Percentiles rank a stretch among this genome's conserved stretches.
Conservation (phyloP, 2,113 vertebrate genomes). For the Psittacus erithacus region DNA sequence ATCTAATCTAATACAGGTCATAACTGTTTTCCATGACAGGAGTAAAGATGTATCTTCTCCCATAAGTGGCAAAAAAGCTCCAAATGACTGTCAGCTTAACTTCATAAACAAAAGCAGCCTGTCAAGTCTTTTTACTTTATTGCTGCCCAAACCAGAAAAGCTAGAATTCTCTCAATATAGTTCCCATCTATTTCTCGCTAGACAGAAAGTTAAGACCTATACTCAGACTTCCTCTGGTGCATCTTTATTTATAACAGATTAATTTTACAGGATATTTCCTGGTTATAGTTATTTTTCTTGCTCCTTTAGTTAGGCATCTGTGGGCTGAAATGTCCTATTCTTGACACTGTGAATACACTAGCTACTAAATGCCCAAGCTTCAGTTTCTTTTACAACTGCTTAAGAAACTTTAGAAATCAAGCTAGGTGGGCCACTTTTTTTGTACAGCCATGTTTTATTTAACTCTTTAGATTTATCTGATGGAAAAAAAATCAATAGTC, state of each 20-base stretch:
- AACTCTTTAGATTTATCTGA: conserved; percentile 1
- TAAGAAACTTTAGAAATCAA: not conserved
- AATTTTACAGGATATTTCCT: conserved; percentile 1
- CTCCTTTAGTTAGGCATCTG: conserved; percentile 33
- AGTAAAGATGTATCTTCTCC: not conserved
- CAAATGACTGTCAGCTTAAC: conserved; percentile 21
- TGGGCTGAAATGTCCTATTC: not conserved
- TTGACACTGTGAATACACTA: not conserved
- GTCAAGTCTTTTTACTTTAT: not conserved
- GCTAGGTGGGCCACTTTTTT: not conserved
- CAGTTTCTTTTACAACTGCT: not conserved
- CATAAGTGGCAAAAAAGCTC: not conserved
- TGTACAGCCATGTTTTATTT: not conserved
- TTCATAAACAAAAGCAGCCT: conserved; percentile 17
- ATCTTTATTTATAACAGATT: conserved; percentile 48
- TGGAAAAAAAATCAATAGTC: not conserved
- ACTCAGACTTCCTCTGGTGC: not conserved
- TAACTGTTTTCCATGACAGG: not conserved
- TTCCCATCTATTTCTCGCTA: conserved; percentile 16
- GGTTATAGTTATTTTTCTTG: conserved; percentile 3
- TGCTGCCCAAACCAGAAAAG: conserved; percentile 8
- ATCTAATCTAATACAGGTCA: not conserved
- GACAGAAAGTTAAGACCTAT: not conserved
- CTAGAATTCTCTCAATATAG: not conserved
- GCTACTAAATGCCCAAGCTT: not conserved